Evolutionary conservation across 2,113 vertebrate species (phyloP).

Genomic region (Triplophysa siluroides): DNA sequence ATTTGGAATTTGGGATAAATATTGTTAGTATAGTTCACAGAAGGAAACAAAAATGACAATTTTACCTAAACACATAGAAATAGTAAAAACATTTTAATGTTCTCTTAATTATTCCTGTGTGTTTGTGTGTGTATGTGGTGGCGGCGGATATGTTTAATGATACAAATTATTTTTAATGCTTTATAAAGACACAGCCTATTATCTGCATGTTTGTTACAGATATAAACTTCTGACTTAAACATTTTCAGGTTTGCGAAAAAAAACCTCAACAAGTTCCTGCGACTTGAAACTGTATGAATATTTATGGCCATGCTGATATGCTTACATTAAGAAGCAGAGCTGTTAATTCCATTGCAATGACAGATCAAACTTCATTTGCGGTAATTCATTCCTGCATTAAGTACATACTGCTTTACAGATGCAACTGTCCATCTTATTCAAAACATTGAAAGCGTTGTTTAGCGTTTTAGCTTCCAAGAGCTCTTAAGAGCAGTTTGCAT

Average conservation of each 20-base stretch:
- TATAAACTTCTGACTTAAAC: background rate
- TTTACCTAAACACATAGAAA: too few species aligned
- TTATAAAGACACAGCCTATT: background rate
- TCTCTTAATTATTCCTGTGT: too few species aligned
- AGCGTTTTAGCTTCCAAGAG: background rate
- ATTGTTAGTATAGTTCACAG: too few species aligned
- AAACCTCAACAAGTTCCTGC: too few species aligned
- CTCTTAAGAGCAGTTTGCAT: background rate
- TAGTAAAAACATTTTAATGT: too few species aligned
- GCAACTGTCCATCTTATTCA: background rate
- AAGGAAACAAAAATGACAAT: too few species aligned
- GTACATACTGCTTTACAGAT: background rate
- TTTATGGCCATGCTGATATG: conserved; percentile 3
- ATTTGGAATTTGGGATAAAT: too few species aligned
- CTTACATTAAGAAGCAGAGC: conserved; percentile 6
- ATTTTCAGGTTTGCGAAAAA: background rate
- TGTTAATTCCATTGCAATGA: conserved; percentile 29
- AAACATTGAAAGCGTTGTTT: conserved; percentile 14
- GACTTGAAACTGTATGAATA: background rate
- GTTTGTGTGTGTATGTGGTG: too few species aligned
- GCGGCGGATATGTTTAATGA: background rate
- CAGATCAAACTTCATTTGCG: background rate
- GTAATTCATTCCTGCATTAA: background rate
- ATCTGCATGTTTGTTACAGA: background rate
- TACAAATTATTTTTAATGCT: background rate